phyloP scores from a whole-genome alignment of 1,140 invertebrate genomes.

The Eulimnadia texana region DNA sequence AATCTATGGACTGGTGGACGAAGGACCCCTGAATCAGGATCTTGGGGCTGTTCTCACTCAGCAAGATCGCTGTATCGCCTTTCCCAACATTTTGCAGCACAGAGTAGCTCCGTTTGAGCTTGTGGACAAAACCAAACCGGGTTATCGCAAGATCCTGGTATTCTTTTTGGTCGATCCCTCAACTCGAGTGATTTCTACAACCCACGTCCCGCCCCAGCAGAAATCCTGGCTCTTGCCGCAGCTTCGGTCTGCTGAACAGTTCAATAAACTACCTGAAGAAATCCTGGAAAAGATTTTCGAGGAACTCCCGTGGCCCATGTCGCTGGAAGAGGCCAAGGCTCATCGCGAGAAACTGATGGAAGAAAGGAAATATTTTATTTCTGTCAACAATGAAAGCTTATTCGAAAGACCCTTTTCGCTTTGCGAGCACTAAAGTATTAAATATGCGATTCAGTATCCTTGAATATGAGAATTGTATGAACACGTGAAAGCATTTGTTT shows the following conservation, averaged over 20 bases:
- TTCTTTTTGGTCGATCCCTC: slow-evolving; percentile 14
- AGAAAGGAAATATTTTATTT: not conserved
- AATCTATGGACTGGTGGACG: not conserved
- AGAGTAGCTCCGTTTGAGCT: slow-evolving; percentile 9
- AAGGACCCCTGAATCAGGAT: slow-evolving; percentile 4
- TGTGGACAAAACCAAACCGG: not conserved
- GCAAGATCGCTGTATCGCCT: slow-evolving; percentile 6
- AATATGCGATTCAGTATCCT: no score
- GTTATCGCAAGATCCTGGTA: slow-evolving; percentile 15
- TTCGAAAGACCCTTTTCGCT: not conserved
- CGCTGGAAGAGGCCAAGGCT: not conserved
- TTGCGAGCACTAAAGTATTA: not conserved
- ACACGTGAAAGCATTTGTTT: no score
- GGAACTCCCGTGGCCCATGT: not conserved
- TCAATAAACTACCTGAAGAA: not conserved
- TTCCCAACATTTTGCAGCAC: slow-evolving; percentile 16
- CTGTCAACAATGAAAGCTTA: not conserved
- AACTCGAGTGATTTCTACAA: not conserved
- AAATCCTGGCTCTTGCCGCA: not conserved
- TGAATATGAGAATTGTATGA: no score
- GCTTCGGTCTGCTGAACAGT: not conserved
- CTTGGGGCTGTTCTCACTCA: slow-evolving; percentile 4
- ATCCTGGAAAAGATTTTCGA: not conserved
- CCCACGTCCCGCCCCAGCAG: slow-evolving; percentile 10
- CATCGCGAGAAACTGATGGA: not conserved